Percentiles rank a stretch among this genome's conserved stretches.
Evolutionary conservation across 2,797 vertebrate genomes (phyloP).

Genomic region (Sebastes iracundus): DNA sequence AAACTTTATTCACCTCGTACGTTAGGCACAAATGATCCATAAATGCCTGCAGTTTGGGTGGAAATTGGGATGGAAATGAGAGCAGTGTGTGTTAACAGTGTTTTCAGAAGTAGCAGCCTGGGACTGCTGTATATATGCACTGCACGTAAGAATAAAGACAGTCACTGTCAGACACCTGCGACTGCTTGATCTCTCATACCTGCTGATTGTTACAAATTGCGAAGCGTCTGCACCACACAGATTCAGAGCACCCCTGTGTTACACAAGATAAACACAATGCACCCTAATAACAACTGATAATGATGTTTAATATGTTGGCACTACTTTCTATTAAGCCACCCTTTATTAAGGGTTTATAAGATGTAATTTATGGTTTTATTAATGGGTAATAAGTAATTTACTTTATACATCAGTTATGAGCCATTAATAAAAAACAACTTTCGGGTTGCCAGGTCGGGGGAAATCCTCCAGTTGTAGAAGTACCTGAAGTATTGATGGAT

Average conservation of each 20-base stretch:
- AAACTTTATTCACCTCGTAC: background rate
- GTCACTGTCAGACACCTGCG: background rate
- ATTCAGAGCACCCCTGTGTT: background rate
- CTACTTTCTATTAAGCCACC: background rate
- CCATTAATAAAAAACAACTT: background rate
- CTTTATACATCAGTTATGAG: background rate
- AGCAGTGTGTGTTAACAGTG: background rate
- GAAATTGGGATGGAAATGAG: background rate
- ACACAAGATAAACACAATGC: background rate
- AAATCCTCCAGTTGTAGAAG: background rate
- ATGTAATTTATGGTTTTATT: background rate
- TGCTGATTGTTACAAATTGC: background rate
- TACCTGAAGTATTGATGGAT: background rate
- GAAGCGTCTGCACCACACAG: background rate
- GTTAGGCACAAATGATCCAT: background rate
- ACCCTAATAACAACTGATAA: background rate
- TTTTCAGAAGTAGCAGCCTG: background rate
- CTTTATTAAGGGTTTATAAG: background rate
- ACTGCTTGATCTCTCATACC: background rate
- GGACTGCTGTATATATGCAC: background rate
- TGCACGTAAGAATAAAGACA: background rate
- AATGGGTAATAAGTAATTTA: background rate
- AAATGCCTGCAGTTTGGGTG: background rate
- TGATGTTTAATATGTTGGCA: background rate
- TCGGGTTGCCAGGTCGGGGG: background rate